Conservation (phyloP, 2,888 invertebrate species). For the Timandra comae region DNA sequence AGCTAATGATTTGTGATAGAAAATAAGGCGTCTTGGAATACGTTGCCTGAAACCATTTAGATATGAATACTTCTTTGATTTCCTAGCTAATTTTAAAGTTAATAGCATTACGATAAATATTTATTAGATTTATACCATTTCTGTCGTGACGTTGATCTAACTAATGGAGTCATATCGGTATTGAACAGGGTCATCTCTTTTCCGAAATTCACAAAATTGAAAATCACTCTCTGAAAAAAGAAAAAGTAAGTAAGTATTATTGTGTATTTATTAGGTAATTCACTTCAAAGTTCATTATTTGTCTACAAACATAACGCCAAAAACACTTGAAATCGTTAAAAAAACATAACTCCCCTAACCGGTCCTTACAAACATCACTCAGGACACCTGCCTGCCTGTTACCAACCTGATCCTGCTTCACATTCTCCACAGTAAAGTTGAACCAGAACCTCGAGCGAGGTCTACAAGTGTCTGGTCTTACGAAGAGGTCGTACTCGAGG, state of each 20-base stretch:
- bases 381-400: too few relatives aligned
- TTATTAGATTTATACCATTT: too few relatives aligned
- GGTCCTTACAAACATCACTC: too few relatives aligned
- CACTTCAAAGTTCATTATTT: not conserved
- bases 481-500: slow-evolving; percentile 96
- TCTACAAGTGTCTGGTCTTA: slow-evolving; percentile 97
- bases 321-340: not conserved
- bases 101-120: too few relatives aligned
- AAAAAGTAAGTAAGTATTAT: slow-evolving; percentile 1
- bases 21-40: slow-evolving; percentile 88
- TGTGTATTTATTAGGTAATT: not conserved
- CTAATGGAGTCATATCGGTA: slow-evolving; percentile 94
- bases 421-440: slow-evolving; percentile 98
- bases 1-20: slow-evolving; percentile 92
- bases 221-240: slow-evolving; percentile 89
- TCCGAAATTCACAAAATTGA: slow-evolving; percentile 97
- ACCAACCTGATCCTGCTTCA: slow-evolving; percentile 89
- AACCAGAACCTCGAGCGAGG: slow-evolving; percentile 97
- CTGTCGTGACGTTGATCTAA: slow-evolving; percentile 91
- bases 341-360: too few relatives aligned
- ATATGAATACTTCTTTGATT: slow-evolving; percentile 25
- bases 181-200: slow-evolving; percentile 93
- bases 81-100: not conserved
- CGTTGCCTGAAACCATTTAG: slow-evolving; percentile 78
- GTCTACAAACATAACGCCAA: not conserved